phyloP scores from a whole-genome alignment of 1,140 invertebrate species.

The Agrilus planipennis region DNA sequence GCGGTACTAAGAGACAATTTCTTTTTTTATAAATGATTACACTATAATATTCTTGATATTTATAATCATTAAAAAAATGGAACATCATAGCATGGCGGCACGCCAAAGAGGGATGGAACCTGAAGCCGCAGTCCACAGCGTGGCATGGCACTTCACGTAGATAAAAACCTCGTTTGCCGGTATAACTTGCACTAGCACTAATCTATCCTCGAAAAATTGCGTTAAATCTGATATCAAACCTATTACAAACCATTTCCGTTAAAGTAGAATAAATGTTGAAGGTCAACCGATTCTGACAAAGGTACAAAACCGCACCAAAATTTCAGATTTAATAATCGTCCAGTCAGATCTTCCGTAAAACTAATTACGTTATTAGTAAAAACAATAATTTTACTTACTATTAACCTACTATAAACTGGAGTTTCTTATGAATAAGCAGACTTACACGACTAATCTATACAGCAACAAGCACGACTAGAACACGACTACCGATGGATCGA shows the following conservation, averaged over 20 bases:
- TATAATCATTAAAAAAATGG: not conserved
- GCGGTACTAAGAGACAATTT: not conserved
- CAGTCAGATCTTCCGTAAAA: too few relatives aligned
- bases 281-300: not conserved
- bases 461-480: conserved; percentile 27
- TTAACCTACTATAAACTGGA: conserved; percentile 27
- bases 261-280: not conserved
- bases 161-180: too few relatives aligned
- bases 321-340: not conserved
- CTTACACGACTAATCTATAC: conserved; percentile 17
- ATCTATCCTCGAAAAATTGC: too few relatives aligned
- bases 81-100: not conserved
- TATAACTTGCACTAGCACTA: too few relatives aligned
- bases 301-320: not conserved
- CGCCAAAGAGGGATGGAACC: not conserved
- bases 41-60: not conserved
- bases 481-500: conserved; percentile 28
- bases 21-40: not conserved
- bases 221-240: too few relatives aligned
- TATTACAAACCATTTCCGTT: too few relatives aligned
- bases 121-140: conserved; percentile 1
- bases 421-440: conserved; percentile 19
- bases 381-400: not conserved
- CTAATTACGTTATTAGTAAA: not conserved
- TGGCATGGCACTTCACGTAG: not conserved